Conservation (phyloP, 2,113 vertebrate species). For the Hiodon tergisus region DNA sequence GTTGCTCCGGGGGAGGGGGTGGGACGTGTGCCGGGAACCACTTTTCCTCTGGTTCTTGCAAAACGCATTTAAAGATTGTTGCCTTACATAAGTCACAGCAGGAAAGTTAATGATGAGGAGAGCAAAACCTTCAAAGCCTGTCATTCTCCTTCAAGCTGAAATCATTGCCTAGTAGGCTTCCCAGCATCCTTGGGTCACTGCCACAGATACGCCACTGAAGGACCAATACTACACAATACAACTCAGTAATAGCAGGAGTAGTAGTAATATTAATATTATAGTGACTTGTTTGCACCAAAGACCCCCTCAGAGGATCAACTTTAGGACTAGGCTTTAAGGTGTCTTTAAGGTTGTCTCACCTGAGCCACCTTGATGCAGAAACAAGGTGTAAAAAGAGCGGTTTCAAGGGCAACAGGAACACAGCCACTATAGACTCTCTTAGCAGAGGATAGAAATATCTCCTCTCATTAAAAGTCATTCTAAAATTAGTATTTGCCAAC, state of each 20-base stretch:
- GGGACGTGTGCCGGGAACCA: conserved; percentile 17
- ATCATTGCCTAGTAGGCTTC: not conserved
- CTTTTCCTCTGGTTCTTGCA: conserved; percentile 21
- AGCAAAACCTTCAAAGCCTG: conserved; percentile 22
- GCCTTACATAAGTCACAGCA: conserved; percentile 27
- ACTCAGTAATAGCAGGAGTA: not conserved
- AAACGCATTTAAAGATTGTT: conserved; percentile 23
- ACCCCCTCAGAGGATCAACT: no score
- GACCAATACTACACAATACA: not conserved
- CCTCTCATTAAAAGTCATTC: conserved; percentile 36
- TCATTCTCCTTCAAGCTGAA: conserved; percentile 8
- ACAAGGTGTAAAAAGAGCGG: not conserved
- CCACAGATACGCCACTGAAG: not conserved
- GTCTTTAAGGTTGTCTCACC: not conserved
- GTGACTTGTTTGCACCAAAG: not conserved
- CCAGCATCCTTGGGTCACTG: not conserved
- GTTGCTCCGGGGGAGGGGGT: conserved; percentile 35
- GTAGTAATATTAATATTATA: not conserved
- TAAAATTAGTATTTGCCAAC: conserved; percentile 43
- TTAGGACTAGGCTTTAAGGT: not conserved
- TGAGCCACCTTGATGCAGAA: not conserved
- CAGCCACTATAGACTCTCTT: not conserved
- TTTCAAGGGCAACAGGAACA: conserved; percentile 29
- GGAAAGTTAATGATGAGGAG: conserved; percentile 34
- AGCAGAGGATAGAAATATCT: conserved; percentile 34